These are phyloP conservation scores for Aphelenchoides fujianensis DNA, from an alignment of 1,140 invertebrate genomes.

Conservation along the genomic window DNA sequence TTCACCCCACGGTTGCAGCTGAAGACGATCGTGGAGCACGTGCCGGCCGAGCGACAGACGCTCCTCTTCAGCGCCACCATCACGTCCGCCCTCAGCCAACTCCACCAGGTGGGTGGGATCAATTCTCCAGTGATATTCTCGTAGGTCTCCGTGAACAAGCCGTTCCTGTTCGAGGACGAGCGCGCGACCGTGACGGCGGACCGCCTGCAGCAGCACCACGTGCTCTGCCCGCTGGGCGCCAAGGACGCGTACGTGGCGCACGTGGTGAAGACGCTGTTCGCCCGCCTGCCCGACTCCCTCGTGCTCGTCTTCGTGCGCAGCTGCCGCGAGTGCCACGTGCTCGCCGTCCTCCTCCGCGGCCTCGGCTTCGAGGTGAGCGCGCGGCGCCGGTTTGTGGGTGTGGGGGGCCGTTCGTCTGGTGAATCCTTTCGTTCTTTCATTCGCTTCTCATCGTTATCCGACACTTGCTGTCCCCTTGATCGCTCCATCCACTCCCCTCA, in stretches of 20 bases:
- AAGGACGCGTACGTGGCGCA: constrained; percentile 90
- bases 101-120: constrained; percentile 34
- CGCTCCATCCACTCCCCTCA: not conserved
- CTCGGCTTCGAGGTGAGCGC: constrained; percentile 54
- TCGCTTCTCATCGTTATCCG: too few species aligned
- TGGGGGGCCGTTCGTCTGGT: too few species aligned
- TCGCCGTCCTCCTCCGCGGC: constrained; percentile 56
- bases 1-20: constrained; percentile 71
- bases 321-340: constrained; percentile 59
- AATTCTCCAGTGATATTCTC: not conserved
- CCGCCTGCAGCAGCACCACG: constrained; percentile 81
- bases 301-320: constrained; percentile 58
- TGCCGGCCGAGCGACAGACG: constrained; percentile 83
- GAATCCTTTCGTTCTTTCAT: too few species aligned
- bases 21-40: constrained; percentile 79
- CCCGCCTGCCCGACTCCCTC: constrained; percentile 32
- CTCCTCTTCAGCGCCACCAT: constrained; percentile 89
- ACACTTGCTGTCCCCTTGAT: constrained; percentile 15
- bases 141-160: constrained; percentile 62
- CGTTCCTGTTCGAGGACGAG: constrained; percentile 67
- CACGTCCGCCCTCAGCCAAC: constrained; percentile 41
- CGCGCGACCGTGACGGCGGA: constrained; percentile 75
- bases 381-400: too few species aligned
- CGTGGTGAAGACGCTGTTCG: constrained; percentile 74
- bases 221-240: constrained; percentile 81